Percentiles rank a stretch among this genome's conserved stretches.
Evolutionary conservation across 2,113 vertebrate species (phyloP).

Genomic region (Cepphus grylle): DNA sequence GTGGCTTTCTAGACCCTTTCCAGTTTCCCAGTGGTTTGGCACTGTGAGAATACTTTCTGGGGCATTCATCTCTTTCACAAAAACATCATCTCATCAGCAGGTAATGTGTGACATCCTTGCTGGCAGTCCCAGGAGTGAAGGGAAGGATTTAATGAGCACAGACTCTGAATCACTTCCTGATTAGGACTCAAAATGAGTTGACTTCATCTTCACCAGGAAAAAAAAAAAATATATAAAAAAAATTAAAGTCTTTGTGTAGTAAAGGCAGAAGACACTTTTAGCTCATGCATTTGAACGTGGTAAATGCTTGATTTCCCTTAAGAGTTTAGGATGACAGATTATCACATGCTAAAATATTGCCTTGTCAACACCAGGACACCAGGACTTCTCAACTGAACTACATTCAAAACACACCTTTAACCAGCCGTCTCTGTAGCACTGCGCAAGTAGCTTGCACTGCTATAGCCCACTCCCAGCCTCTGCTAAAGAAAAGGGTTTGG

Average conservation of each 20-base stretch:
- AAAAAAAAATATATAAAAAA: not conserved
- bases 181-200: constrained; percentile 38
- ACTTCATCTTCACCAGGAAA: not conserved
- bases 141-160: constrained; percentile 54
- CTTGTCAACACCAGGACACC: not conserved
- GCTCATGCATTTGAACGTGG: not conserved
- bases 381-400: not conserved
- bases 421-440: not conserved
- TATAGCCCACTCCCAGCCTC: not conserved
- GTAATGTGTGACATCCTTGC: constrained; percentile 41
- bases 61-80: not conserved
- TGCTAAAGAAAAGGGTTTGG: not conserved
- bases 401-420: not conserved
- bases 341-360: not conserved
- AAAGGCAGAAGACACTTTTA: not conserved
- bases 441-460: not conserved
- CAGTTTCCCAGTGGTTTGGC: not conserved
- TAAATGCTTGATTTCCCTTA: not conserved
- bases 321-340: not conserved
- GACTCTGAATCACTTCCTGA: constrained; percentile 51
- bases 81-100: constrained; percentile 54
- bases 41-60: constrained; percentile 22
- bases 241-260: not conserved
- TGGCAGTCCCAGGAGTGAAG: constrained; percentile 27
- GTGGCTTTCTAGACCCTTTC: not conserved